Percentiles rank a stretch among this genome's conserved stretches.
These are phyloP conservation scores for Trematomus loennbergii DNA, from an alignment of 2,113 vertebrate species.

Conservation along the genomic window DNA sequence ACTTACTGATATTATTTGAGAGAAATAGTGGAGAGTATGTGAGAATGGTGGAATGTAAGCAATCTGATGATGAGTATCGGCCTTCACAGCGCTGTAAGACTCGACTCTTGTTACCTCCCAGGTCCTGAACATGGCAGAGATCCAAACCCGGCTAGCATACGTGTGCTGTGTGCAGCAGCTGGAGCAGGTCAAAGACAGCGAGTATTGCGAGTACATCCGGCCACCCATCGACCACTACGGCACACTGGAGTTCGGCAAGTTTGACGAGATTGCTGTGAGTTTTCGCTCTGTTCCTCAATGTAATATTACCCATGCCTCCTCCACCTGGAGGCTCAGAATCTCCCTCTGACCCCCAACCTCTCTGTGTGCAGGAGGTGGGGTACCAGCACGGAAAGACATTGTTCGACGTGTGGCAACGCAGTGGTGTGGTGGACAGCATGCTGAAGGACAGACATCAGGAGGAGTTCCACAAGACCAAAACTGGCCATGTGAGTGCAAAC, in stretches of 20 bases:
- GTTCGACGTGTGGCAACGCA: slow-evolving; percentile 92
- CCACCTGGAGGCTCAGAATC: neutral
- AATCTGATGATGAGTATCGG: neutral
- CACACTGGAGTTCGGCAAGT: slow-evolving; percentile 94
- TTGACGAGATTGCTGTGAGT: slow-evolving; percentile 94
- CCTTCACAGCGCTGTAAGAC: neutral
- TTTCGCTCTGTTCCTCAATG: neutral
- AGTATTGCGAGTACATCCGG: slow-evolving; percentile 95
- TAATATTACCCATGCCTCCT: neutral
- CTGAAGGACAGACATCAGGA: slow-evolving; percentile 90
- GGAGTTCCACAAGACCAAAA: slow-evolving; percentile 88
- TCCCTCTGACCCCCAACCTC: neutral
- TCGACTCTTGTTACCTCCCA: slow-evolving; percentile 51
- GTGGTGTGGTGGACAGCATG: slow-evolving; percentile 92
- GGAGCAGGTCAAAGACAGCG: slow-evolving; percentile 90
- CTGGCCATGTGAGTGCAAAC: slow-evolving; percentile 83
- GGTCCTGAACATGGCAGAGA: slow-evolving; percentile 97
- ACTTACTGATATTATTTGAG: neutral
- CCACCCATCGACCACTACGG: slow-evolving; percentile 92
- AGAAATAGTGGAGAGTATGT: too few relatives aligned
- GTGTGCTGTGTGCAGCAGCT: slow-evolving; percentile 96
- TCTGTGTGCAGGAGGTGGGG: slow-evolving; percentile 89
- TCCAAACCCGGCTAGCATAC: slow-evolving; percentile 93
- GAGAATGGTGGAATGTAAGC: neutral
- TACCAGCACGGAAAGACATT: slow-evolving; percentile 92